phyloP scores from a whole-genome alignment of 2,888 invertebrate species.

The Octonoba sinensis region DNA sequence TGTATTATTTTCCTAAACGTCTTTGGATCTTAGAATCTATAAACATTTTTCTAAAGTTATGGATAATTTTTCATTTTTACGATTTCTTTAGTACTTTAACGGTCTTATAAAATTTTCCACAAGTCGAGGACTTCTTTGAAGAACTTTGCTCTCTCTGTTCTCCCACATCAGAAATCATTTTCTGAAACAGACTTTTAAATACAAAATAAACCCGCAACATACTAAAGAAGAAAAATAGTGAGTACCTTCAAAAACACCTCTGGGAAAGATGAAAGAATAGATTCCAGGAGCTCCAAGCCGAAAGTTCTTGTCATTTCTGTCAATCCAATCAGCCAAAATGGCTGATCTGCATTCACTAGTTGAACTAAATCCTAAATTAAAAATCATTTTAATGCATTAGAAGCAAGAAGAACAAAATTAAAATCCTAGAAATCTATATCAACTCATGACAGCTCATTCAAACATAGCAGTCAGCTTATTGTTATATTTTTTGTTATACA shows the following conservation, averaged over 20 bases:
- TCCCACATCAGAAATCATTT: too few relatives aligned
- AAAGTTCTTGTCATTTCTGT: conserved; percentile 98
- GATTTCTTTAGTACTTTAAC: too few relatives aligned
- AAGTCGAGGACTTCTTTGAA: too few relatives aligned
- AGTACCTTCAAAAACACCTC: conserved; percentile 74
- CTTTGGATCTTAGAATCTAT: too few relatives aligned
- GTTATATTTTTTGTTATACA: too few relatives aligned
- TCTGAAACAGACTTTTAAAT: not conserved
- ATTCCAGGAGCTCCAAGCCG: conserved; percentile 93
- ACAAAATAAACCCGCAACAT: not conserved
- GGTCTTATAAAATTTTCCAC: too few relatives aligned
- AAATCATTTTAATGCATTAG: not conserved
- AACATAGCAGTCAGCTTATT: too few relatives aligned
- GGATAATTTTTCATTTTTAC: too few relatives aligned
- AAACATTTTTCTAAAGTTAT: too few relatives aligned
- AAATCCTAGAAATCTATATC: not conserved
- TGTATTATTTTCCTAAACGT: too few relatives aligned
- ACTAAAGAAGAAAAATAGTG: not conserved
- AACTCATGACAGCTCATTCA: too few relatives aligned
- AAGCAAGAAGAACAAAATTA: not conserved
- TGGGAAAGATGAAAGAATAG: conserved; percentile 81
- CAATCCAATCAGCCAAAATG: conserved; percentile 94
- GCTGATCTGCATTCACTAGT: conserved; percentile 95
- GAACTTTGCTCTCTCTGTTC: too few relatives aligned
- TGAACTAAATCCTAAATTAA: conserved; percentile 88